Evolutionary conservation across 2,888 invertebrate species (phyloP), one percentile per base, ranked within the genome.

Genomic region (Erebia palarica): DNA sequence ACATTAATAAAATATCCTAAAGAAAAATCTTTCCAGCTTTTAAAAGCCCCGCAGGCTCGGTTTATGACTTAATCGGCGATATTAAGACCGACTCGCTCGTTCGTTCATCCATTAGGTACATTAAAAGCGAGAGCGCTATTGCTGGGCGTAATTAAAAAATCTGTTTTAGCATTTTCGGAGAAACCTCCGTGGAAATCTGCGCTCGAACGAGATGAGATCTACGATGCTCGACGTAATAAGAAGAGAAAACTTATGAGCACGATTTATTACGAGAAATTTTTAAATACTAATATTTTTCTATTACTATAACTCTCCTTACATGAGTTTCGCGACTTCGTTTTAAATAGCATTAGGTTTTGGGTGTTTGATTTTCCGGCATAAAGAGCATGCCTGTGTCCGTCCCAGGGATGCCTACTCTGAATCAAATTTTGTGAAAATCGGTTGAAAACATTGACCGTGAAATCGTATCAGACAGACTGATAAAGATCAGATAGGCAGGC

Each of bases 21-120:
- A 11, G 21, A 13, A 21, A 58, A 27, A 58, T 21, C 27, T 14
- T 58, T 27, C 27, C 27, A 21, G 13, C 27, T 13, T 27, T 58
- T 14, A 58, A 55, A 58, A 27, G 13, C 57, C 1, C 27, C 27
- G 57, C 27, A 14, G 21, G 21, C 49, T 49, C 44, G 21, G 18
- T 63, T 63, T 61, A 63, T 63, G 13, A 49, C 47, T 63, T 49
- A 49, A 63, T 63, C 63, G 64, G 66, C 27, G 42, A 59, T 47
- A 64, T 67, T 60, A 60, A 65, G 65, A 65, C 44, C 71, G 65
- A 51, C 44, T 72, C 69, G 66, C 64, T 72, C 66, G 51, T 44
- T 69, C 49, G 10, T 57, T 60, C 42, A 44, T 60, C 44, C 42
- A 42, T 60, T 60, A n/a, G n/a, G n/a, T n/a, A 60, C 63, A 49